These are phyloP conservation scores for Grus americana DNA, from an alignment of 2,113 vertebrate genomes.

Conservation along the genomic window DNA sequence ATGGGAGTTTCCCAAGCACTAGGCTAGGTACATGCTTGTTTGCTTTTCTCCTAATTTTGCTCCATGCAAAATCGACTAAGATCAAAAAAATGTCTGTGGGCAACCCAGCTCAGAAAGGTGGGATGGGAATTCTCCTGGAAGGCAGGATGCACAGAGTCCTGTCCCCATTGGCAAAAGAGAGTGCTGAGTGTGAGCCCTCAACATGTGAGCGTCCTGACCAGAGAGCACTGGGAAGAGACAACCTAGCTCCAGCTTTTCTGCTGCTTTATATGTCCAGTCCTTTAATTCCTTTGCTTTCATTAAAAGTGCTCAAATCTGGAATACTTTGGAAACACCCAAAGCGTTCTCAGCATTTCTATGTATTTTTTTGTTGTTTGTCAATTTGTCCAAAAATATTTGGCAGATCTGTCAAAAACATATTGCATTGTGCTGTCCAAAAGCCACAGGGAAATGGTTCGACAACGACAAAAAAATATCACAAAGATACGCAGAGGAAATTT, in stretches of 20 bases:
- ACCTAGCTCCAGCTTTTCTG: not conserved
- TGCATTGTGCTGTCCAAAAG: not conserved
- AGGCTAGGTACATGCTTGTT: not conserved
- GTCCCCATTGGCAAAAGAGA: not conserved
- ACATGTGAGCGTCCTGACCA: rapidly evolving
- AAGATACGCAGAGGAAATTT: not conserved
- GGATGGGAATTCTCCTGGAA: not conserved
- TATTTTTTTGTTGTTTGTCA: not conserved
- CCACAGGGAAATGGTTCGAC: not conserved
- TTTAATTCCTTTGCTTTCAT: not conserved
- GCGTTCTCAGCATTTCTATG: not conserved
- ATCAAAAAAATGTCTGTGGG: not conserved
- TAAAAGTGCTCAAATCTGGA: not conserved
- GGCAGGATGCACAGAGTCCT: not conserved
- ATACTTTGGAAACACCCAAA: not conserved
- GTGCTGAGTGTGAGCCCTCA: not conserved
- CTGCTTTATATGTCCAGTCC: not conserved
- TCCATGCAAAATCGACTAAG: not conserved
- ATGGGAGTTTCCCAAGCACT: not conserved
- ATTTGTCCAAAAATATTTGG: not conserved
- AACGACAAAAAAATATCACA: not conserved
- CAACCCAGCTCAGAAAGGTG: not conserved
- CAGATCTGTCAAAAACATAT: not conserved
- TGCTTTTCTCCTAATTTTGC: not conserved
- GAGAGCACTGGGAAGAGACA: not conserved